Conservation (phyloP, 1,140 invertebrate species). For the Drosophila triauraria region DNA sequence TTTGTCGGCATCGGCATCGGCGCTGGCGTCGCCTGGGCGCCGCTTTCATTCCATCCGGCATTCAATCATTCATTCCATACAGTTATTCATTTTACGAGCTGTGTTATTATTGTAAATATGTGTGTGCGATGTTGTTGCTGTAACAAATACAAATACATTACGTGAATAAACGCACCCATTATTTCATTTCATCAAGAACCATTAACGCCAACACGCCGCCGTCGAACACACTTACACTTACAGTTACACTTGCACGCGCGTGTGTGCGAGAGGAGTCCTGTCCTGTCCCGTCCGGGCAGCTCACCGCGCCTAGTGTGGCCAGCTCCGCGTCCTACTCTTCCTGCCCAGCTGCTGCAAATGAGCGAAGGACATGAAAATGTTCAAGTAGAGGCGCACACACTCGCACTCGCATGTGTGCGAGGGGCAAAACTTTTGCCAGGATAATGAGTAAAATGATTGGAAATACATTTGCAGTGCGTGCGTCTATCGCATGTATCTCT, state of each 20-base stretch:
- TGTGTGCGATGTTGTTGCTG: constrained; percentile 52
- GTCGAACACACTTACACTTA: constrained; percentile 23
- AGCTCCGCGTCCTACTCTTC: neutral
- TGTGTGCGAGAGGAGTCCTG: constrained; percentile 16
- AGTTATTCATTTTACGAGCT: constrained; percentile 80
- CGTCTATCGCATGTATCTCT: constrained; percentile 55
- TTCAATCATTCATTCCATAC: constrained; percentile 79
- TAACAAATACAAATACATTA: constrained; percentile 84
- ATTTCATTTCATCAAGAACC: constrained; percentile 84
- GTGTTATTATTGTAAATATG: constrained; percentile 83
- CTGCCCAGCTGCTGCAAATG: constrained; percentile 54
- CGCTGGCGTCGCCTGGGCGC: constrained; percentile 71
- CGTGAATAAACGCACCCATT: constrained; percentile 84
- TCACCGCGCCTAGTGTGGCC: constrained; percentile 65
- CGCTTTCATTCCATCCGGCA: constrained; percentile 74
- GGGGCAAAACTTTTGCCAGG: constrained; percentile 70
- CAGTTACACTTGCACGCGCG: neutral
- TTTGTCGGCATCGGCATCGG: constrained; percentile 9
- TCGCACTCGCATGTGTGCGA: constrained; percentile 12
- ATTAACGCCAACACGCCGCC: constrained; percentile 79
- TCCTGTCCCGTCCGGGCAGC: constrained; percentile 15
- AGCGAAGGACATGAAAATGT: constrained; percentile 68
- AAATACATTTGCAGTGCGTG: constrained; percentile 80
- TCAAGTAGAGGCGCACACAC: constrained; percentile 54
- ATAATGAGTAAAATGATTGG: constrained; percentile 83